Base-by-base conservation (phyloP, 92 coral and sea anemone genomes). In the Plumapathes pennacea region DNA sequence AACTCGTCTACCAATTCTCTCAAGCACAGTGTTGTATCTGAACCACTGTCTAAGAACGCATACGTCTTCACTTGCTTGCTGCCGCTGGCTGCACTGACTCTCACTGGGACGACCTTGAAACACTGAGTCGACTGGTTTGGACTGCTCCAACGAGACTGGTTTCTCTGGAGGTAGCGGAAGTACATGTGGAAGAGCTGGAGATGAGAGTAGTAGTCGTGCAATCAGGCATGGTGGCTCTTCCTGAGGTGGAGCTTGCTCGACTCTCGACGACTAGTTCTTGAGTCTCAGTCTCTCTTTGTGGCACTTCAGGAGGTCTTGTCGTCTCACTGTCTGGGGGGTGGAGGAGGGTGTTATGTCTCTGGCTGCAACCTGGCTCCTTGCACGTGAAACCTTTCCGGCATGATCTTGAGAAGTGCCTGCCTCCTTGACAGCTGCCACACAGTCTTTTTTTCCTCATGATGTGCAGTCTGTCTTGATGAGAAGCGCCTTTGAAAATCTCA, bases 341-440 rank as follows among this genome's bases (percentile, higher is more conserved):
- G 37, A 82, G 66, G 51, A 82, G 54, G 43, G 26, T 28, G 59
- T 82, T 67, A 50, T 82, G 89, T 37, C 34, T 53, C 36, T 62
- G 40, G 29, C 83, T 78, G 32, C 89, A 82, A 4, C 77, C 83
- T 17, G 42, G 20, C 10, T 65, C 56, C 47, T 69, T 46, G 56
- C 83, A 75, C 28, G 60, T 52, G 62, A 82, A 82, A 67, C 70
- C 77, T 50, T 69, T 82, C 38, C 50, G 69, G 47, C 84, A 68
- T 6, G 80, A 69, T 37, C 57, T 58, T 43, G 89, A 61, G 23
- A 62, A 69, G 71, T 83, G 80, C 34, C 89, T 84, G 30, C 60
- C 63, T 34, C 65, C 73, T 5, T 69, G 76, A 41, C 84, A 83
- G 33, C 67, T 51, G 57, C 80, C 48, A 49, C 80, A 83, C 43